A percentile compares a stretch with the other conserved stretches of the same genome.
These are phyloP conservation scores for Graptemys geographica DNA, from an alignment of 2,797 vertebrate genomes.

Conservation along the genomic window DNA sequence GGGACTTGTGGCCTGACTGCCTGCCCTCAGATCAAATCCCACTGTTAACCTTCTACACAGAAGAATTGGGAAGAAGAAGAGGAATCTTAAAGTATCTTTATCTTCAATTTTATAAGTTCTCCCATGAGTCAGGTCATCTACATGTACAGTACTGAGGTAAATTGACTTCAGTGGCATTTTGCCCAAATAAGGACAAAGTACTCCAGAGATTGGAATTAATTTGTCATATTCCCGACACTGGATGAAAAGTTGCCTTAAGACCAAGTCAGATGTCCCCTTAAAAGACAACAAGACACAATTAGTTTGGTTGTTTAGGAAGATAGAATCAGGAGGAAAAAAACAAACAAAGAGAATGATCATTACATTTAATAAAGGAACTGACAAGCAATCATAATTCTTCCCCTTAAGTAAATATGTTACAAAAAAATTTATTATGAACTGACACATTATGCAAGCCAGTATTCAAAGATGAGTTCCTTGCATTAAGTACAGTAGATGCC, in stretches of 20 bases:
- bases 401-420: slow-evolving; percentile 99
- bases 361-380: slow-evolving; percentile 91
- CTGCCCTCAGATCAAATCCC: background rate
- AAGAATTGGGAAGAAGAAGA: background rate
- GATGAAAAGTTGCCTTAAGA: slow-evolving; percentile 33
- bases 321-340: slow-evolving; percentile 73
- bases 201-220: background rate
- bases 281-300: slow-evolving; percentile 39
- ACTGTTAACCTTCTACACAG: background rate
- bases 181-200: background rate
- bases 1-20: background rate
- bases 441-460: slow-evolving; percentile 93
- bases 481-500: slow-evolving; percentile 98
- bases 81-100: background rate
- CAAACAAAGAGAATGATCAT: slow-evolving; percentile 89
- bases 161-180: background rate
- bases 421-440: slow-evolving; percentile 98
- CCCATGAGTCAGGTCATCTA: slow-evolving; percentile 10
- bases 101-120: background rate
- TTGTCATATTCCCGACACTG: background rate
- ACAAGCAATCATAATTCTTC: slow-evolving; percentile 95
- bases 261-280: background rate
- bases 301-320: slow-evolving; percentile 69
- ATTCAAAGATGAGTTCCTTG: slow-evolving; percentile 97
- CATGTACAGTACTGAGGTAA: rapidly evolving